These are phyloP conservation scores for Mus spretus DNA, from an alignment of 2,797 vertebrate species.

Conservation along the genomic window DNA sequence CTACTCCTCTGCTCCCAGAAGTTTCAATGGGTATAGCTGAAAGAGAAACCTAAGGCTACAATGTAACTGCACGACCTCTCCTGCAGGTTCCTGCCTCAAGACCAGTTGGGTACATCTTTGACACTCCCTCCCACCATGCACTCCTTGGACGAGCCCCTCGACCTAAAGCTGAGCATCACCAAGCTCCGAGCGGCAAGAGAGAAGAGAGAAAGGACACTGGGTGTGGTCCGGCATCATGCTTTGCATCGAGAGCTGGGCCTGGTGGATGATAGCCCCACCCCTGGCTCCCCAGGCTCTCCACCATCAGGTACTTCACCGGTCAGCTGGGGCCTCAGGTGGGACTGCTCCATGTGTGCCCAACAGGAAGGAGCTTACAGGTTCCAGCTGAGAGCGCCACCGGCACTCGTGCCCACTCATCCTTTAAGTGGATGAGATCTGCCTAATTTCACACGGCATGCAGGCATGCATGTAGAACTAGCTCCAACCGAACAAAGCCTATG, in stretches of 20 bases:
- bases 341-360: not conserved
- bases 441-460: not conserved
- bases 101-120: slow-evolving; percentile 26
- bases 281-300: slow-evolving; percentile 90
- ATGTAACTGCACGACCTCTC: not conserved
- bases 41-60: not conserved
- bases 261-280: slow-evolving; percentile 91
- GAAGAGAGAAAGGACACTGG: slow-evolving; percentile 88
- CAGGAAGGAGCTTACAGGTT: fast-evolving
- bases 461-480: not conserved
- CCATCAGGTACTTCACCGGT: slow-evolving; percentile 87
- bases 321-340: not conserved
- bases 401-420: not conserved
- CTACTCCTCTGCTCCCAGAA: not conserved
- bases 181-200: slow-evolving; percentile 90
- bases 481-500: not conserved
- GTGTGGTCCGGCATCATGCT: slow-evolving; percentile 86
- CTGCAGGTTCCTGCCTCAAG: slow-evolving; percentile 75
- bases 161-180: slow-evolving; percentile 95
- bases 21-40: not conserved
- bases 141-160: slow-evolving; percentile 96
- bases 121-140: slow-evolving; percentile 90
- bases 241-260: slow-evolving; percentile 90
- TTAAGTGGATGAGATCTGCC: not conserved
- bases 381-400: not conserved